Percentiles rank a stretch among this genome's conserved stretches.
Conservation (phyloP, 2,888 invertebrate genomes). For the Podotricha telesiphe region DNA sequence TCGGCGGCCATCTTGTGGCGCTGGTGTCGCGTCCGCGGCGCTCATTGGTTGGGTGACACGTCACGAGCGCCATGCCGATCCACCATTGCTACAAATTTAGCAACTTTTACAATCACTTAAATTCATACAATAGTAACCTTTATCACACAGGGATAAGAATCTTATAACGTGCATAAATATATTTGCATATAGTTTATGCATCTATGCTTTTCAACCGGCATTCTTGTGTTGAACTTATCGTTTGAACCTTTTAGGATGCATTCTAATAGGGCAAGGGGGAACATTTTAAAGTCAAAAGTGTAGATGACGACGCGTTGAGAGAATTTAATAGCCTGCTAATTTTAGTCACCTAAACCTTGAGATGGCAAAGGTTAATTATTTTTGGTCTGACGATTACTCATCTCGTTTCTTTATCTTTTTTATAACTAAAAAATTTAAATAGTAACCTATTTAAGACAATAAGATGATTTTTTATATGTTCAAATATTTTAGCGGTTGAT, state of each 20-base stretch:
- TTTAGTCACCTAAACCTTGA: slow-evolving; percentile 43
- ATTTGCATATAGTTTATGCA: slow-evolving; percentile 62
- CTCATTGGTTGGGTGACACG: slow-evolving; percentile 82
- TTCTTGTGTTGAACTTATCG: slow-evolving; percentile 77
- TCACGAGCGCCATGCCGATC: slow-evolving; percentile 79
- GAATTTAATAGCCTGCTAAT: slow-evolving; percentile 77
- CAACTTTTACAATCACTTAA: slow-evolving; percentile 51
- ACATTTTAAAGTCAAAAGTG: slow-evolving; percentile 73
- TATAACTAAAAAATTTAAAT: too few relatives aligned
- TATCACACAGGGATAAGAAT: slow-evolving; percentile 49
- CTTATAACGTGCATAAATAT: slow-evolving; percentile 46
- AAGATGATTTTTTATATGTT: neutral
- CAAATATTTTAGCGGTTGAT: neutral
- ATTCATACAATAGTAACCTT: slow-evolving; percentile 52
- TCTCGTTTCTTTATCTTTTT: slow-evolving; percentile 14
- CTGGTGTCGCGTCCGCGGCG: slow-evolving; percentile 71
- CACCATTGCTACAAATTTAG: slow-evolving; percentile 71
- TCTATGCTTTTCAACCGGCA: slow-evolving; percentile 76
- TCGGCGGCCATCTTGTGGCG: slow-evolving; percentile 82
- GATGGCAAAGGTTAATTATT: slow-evolving; percentile 26
- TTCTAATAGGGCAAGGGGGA: slow-evolving; percentile 76
- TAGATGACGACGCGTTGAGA: slow-evolving; percentile 69
- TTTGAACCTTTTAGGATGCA: slow-evolving; percentile 81
- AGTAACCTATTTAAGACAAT: neutral
- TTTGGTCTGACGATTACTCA: slow-evolving; percentile 11